These are phyloP conservation scores for Megaceryle maxima DNA, from an alignment of 2,113 vertebrate species.

Conservation along the genomic window DNA sequence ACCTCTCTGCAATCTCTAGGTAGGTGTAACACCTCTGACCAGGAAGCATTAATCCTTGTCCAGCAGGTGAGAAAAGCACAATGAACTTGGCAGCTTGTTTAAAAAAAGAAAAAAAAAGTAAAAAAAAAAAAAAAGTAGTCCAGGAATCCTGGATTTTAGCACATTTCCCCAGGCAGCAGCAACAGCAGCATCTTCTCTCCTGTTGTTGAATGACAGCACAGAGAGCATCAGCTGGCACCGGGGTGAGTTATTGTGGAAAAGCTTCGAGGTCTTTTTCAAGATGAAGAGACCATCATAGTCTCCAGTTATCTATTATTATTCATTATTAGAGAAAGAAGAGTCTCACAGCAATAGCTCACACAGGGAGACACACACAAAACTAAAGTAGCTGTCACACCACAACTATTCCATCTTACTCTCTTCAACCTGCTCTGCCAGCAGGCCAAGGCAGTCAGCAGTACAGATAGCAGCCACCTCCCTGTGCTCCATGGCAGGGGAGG, in stretches of 20 bases:
- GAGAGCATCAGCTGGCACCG: accelerated
- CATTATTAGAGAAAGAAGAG: background rate
- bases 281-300: background rate
- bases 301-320: background rate
- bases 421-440: background rate
- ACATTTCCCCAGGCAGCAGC: background rate
- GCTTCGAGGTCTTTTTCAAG: background rate
- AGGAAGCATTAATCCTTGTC: background rate
- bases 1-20: background rate
- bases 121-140: too few species aligned
- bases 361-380: accelerated
- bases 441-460: accelerated
- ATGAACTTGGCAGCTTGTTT: background rate
- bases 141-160: background rate
- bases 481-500: background rate
- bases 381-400: background rate
- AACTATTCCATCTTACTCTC: background rate
- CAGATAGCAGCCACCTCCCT: accelerated
- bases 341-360: background rate
- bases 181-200: background rate
- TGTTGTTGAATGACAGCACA: background rate
- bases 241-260: background rate
- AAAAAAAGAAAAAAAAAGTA: background rate
- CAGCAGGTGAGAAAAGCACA: background rate
- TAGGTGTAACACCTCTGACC: background rate